Evolutionary conservation across 2,888 invertebrate genomes (phyloP), one percentile per base, ranked within the genome.

Genomic region (Thalpophila matura): DNA sequence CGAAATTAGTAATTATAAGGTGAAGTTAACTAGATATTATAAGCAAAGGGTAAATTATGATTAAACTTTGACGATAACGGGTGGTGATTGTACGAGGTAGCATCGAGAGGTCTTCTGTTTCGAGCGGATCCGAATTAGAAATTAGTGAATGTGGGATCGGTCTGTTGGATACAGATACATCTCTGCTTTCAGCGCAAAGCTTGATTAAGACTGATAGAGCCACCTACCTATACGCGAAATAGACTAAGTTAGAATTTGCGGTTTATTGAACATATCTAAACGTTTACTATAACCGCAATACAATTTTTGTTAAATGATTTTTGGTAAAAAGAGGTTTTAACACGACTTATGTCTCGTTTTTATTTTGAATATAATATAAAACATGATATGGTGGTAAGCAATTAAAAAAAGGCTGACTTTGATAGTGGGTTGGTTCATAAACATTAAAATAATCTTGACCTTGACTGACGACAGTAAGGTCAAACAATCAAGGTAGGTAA

Each of bases 201-300:
- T 69, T 73, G 69, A 75, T 75, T 77, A 73, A 68, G 55, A 73
- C 58, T 58, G 60, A 76, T 51, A 69, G 46, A 46, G n/a, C n/a
- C n/a, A n/a, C 58, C 22, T 59, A 37, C n/a, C 40, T 57, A 42
- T 9, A 57, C 18, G 9, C 16, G 38, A 35, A 40, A 45, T 35
- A 40, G 35, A 40, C 24, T 53, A 24, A 26, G 22, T 24, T 24
- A 37, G 22, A 29, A 37, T 18, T 49, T 37, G 20, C 16, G 6
- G 10, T 24, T n/a, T 3, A 18, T 24, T 31, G 12, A 42, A 35
- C 7, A 14, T 14, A n/a, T n/a, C n/a, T n/a, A n/a, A n/a, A n/a
- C n/a, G n/a, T n/a, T n/a, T n/a, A n/a, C 20, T 43, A 20, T 29
- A 26, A 35, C 35, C 9, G 22, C 18, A 33, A 12, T 42, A 24